A percentile compares a stretch with the other conserved stretches of the same genome.
Evolutionary conservation across 2,888 invertebrate species (phyloP).

Genomic region (Leucozona laternaria): DNA sequence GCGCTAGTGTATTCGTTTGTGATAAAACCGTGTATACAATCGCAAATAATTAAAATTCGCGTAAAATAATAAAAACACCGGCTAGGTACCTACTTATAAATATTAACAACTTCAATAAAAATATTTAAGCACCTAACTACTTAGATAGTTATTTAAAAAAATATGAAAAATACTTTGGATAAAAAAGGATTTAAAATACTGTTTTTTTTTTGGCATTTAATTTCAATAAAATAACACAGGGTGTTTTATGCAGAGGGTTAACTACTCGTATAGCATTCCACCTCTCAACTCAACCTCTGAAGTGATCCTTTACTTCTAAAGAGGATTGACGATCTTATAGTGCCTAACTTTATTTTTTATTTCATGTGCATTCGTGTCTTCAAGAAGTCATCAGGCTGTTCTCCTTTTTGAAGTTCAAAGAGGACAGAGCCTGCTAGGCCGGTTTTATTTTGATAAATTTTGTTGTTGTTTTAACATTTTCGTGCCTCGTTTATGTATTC

Average conservation of each 20-base stretch:
- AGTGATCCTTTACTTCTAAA: constrained; percentile 24
- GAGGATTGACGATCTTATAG: constrained; percentile 14
- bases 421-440: constrained; percentile 63
- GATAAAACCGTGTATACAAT: not conserved
- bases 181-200: not conserved
- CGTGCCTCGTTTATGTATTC: constrained; percentile 36
- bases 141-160: not conserved
- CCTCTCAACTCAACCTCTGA: not conserved
- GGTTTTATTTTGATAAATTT: constrained; percentile 63
- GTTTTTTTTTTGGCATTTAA: constrained; percentile 1
- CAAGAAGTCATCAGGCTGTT: constrained; percentile 42
- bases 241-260: not conserved
- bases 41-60: constrained; percentile 38
- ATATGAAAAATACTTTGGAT: constrained; percentile 24
- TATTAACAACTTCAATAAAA: not conserved
- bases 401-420: constrained; percentile 48
- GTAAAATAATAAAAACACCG: constrained; percentile 46
- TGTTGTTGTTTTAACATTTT: constrained; percentile 49
- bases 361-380: constrained; percentile 46
- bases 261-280: not conserved
- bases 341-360: not conserved
- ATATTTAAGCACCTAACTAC: not conserved
- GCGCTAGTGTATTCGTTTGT: constrained; percentile 52
- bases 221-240: constrained; percentile 25
- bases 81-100: constrained; percentile 29